These are phyloP conservation scores for Enteromius radiatus DNA, from an alignment of 2,797 vertebrate species.

Conservation along the genomic window DNA sequence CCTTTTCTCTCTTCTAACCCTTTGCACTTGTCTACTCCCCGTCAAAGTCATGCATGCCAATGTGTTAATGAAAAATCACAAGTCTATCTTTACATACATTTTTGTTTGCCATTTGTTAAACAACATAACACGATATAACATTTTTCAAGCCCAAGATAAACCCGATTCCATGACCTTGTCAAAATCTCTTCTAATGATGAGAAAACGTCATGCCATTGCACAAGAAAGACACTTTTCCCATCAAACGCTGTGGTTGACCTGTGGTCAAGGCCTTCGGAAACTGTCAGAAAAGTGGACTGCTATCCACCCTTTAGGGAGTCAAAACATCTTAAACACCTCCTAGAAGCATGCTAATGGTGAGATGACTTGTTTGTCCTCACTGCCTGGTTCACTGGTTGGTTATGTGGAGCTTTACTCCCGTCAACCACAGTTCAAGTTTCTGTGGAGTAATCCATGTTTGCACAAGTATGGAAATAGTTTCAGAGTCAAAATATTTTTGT, in stretches of 20 bases:
- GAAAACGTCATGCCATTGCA: neutral
- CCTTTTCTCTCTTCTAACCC: neutral
- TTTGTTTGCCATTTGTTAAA: neutral
- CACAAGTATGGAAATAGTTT: conserved; percentile 12
- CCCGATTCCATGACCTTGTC: neutral
- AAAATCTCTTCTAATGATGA: conserved; percentile 17
- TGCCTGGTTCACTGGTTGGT: neutral
- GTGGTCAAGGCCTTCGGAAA: neutral
- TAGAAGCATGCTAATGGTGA: conserved; percentile 9
- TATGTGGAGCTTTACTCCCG: neutral
- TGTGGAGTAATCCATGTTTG: conserved; percentile 15
- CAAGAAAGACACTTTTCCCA: neutral
- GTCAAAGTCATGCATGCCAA: conserved; percentile 17
- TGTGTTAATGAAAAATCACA: conserved; percentile 42
- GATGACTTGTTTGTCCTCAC: neutral
- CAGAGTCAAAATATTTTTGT: conserved; percentile 21
- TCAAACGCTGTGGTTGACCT: neutral
- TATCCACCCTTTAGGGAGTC: neutral
- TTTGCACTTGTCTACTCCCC: conserved; percentile 17
- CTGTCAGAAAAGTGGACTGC: neutral
- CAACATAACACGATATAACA: neutral
- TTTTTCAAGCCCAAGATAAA: neutral
- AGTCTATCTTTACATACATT: conserved; percentile 32
- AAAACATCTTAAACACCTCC: conserved; percentile 14
- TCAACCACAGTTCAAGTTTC: conserved; percentile 16